Percentiles rank a stretch among this genome's conserved stretches.
phyloP scores from a whole-genome alignment of 2,113 vertebrate species.

The Macroglossus sobrinus region DNA sequence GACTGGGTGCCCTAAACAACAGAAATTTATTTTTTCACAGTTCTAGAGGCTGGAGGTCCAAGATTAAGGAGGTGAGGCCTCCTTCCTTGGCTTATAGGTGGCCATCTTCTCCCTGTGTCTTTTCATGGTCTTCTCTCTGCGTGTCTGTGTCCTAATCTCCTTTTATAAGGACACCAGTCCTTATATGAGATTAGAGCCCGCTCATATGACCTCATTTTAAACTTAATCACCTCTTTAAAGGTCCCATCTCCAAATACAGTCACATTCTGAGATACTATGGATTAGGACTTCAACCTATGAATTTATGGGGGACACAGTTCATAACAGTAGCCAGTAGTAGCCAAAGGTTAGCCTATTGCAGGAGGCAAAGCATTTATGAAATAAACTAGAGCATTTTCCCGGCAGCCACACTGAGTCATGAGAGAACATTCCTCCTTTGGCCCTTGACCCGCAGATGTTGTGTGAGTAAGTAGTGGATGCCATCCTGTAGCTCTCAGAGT shows the following conservation, averaged over 20 bases:
- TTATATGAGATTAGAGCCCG: background rate
- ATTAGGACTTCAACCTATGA: background rate
- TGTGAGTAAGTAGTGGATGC: background rate
- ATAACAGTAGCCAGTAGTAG: background rate
- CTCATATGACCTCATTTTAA: background rate
- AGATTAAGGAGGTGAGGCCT: background rate
- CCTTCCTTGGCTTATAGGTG: background rate
- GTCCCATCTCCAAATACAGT: background rate
- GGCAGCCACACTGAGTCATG: background rate
- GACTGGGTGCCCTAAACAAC: background rate
- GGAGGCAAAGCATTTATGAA: background rate
- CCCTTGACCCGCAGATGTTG: fast-evolving
- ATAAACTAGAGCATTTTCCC: background rate
- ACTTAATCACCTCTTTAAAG: background rate
- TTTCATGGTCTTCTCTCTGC: background rate
- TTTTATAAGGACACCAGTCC: too few species aligned
- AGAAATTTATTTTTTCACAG: background rate
- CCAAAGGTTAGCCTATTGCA: background rate
- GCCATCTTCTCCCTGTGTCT: background rate
- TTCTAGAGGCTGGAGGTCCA: background rate
- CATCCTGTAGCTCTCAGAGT: fast-evolving
- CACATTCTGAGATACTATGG: background rate
- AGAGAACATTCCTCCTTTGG: background rate
- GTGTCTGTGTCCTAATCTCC: background rate
- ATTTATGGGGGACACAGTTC: too few species aligned